A percentile compares a stretch with the other conserved stretches of the same genome.
phyloP scores from a whole-genome alignment of 2,797 vertebrate species.

The Micromesistius poutassou region DNA sequence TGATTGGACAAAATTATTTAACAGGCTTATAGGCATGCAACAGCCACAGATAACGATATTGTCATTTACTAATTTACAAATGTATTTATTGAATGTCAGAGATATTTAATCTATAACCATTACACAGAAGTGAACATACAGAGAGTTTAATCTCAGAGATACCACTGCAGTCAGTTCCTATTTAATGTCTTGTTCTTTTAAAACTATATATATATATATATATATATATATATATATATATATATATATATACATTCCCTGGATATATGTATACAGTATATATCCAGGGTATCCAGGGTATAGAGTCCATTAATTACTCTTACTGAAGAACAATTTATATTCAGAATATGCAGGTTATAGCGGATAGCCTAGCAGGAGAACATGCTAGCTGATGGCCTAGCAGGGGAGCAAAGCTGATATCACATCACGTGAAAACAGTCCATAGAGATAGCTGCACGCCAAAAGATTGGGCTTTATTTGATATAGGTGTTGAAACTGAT shows the following conservation, averaged over 20 bases:
- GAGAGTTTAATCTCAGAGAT: slow-evolving; percentile 41
- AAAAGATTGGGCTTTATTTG: slow-evolving; percentile 18
- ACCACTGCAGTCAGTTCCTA: slow-evolving; percentile 54
- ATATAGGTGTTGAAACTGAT: slow-evolving; percentile 34
- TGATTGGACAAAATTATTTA: too few species aligned
- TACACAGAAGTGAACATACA: slow-evolving; percentile 22
- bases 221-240: background rate
- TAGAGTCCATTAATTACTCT: background rate
- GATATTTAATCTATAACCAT: too few species aligned
- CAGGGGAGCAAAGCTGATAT: background rate
- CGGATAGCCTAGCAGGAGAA: too few species aligned
- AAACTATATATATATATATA: background rate
- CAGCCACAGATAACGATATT: too few species aligned
- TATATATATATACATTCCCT: background rate
- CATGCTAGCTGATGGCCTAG: background rate
- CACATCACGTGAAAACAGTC: slow-evolving; percentile 1
- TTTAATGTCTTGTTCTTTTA: slow-evolving; percentile 42
- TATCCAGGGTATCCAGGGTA: background rate
- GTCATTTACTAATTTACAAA: too few species aligned
- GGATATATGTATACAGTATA: background rate
- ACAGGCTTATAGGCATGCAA: too few species aligned
- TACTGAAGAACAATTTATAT: background rate
- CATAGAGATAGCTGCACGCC: background rate
- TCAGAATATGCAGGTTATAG: background rate
- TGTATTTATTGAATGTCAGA: too few species aligned